Base-by-base conservation (phyloP, 2,797 vertebrate genomes). In the Lerista edwardsae region DNA sequence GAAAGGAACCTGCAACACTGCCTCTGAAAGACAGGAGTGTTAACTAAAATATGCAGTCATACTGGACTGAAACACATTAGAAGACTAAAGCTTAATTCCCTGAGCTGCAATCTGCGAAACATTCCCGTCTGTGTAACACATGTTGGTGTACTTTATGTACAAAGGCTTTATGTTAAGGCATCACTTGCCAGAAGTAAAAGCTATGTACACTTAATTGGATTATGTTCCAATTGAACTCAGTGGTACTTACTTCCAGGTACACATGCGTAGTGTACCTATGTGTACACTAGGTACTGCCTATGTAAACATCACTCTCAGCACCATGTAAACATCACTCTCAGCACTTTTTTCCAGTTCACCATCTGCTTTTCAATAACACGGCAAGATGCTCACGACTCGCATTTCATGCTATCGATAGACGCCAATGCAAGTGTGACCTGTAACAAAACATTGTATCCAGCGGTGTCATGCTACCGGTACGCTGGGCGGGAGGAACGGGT, bases 41-140 rank as follows among this genome's bases (percentile, higher is more conserved):
- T 75, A n/a, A 23, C 61, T 23, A 67, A 83, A 83, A 83, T 57
- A 83, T 83, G 62, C 73, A 67, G 61, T 67, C 72, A 55, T 75
- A 25, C 61, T 67, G 62, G 17, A 75, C 65, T 75, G 14, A 83
- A 83, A 75, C 31, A 23, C 17, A n/a, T 59, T 27, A n/a, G 19
- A 75, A 44, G 59, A 39, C 15, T 73, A 41, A 41, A 81, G 17
- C 55, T 25, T 51, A 57, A 75, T 68, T 75, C 51, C 47, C 41
- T 39, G 21, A 83, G 34, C 64, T 51, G 44, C 74, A 57, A 21
- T 76, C 57, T 67, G 75, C 62, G 34, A 59, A 76, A 59, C 25
- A 67, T 68, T 21, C 3, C 62, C 47, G 65, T 31, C 47, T 76
- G 34, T 67, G 23, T 59, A 83, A 68, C 25, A 27, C 19, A 67